A percentile compares a stretch with the other conserved stretches of the same genome.
These are phyloP conservation scores for Chloropsis hardwickii DNA, from an alignment of 2,113 vertebrate species.

Conservation along the genomic window DNA sequence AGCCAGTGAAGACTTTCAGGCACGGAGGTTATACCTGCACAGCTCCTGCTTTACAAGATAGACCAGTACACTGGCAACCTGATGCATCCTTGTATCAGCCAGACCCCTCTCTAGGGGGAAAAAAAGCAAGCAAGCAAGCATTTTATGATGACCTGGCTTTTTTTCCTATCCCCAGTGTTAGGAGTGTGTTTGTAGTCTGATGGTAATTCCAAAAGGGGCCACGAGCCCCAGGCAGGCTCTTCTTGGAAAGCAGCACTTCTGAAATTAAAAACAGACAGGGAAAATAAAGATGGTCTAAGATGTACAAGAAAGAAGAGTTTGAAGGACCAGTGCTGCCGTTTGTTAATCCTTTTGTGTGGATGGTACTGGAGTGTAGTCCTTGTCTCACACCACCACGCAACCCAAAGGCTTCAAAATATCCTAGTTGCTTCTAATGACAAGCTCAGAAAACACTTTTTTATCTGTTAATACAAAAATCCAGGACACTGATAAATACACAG, in stretches of 20 bases:
- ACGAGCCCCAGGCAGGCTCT: background rate
- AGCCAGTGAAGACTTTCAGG: background rate
- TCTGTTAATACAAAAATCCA: background rate
- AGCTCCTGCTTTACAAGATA: background rate
- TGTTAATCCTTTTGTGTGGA: background rate
- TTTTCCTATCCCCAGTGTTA: background rate
- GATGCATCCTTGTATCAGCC: background rate
- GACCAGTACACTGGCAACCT: background rate
- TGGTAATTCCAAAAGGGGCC: background rate
- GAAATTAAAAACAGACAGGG: constrained; percentile 42
- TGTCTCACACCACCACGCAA: background rate
- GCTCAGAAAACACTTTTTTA: background rate
- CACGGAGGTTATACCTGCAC: background rate
- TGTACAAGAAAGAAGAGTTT: background rate
- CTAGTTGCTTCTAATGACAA: background rate
- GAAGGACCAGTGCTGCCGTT: background rate
- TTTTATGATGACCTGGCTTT: background rate
- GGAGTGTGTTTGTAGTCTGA: background rate
- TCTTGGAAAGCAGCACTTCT: background rate
- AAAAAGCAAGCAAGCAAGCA: background rate
- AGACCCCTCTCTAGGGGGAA: background rate
- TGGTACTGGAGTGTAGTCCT: background rate
- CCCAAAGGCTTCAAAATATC: background rate
- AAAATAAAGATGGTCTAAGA: background rate
- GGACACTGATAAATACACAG: background rate